Percentiles rank a stretch among this genome's conserved stretches.
Conservation (phyloP, 2,888 invertebrate species). For the Polydrusus tereticollis region DNA sequence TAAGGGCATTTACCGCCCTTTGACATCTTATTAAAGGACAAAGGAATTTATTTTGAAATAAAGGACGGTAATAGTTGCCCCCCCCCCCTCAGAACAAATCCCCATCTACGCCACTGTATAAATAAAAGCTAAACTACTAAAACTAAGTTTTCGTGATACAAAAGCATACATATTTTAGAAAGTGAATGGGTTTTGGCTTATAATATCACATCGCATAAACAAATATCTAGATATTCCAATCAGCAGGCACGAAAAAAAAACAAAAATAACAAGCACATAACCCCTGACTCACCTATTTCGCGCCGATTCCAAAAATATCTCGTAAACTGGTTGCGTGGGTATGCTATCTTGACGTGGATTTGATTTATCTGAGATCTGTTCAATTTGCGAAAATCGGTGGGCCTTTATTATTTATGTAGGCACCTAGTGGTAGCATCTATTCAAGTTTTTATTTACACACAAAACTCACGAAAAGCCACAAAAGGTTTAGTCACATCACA, state of each 20-base stretch:
- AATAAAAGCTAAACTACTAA: too few species aligned
- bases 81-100: too few species aligned
- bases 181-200: too few species aligned
- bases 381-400: background rate
- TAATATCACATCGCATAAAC: too few species aligned
- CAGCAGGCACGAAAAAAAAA: background rate
- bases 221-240: background rate
- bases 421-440: background rate
- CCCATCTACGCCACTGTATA: too few species aligned
- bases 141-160: too few species aligned
- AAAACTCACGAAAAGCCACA: background rate
- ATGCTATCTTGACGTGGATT: slow-evolving; percentile 20
- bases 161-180: too few species aligned
- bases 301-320: slow-evolving; percentile 53
- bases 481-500: slow-evolving; percentile 2
- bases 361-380: slow-evolving; percentile 2
- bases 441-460: slow-evolving; percentile 3
- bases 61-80: too few species aligned
- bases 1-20: too few species aligned
- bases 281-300: slow-evolving; percentile 52
- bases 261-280: slow-evolving; percentile 33
- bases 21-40: too few species aligned
- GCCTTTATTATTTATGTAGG: background rate
- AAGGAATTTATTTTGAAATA: too few species aligned
- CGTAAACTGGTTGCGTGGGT: slow-evolving; percentile 49